Percentiles rank a stretch among this genome's conserved stretches.
Conservation (phyloP, 1,140 invertebrate genomes). For the Microplitis mediator region DNA sequence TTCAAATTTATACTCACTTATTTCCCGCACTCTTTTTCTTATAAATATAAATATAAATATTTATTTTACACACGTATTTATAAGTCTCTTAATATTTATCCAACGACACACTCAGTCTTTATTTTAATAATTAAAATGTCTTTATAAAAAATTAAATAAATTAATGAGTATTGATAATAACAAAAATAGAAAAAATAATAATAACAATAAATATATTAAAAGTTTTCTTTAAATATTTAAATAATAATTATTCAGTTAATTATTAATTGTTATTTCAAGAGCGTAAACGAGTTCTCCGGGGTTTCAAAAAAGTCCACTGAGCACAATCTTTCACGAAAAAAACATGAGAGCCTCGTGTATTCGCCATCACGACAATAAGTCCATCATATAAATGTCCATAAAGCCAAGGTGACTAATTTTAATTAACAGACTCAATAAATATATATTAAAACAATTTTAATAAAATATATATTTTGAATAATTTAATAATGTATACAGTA, state of each 20-base stretch:
- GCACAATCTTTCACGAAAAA: slow-evolving; percentile 1
- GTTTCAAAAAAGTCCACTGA: slow-evolving; percentile 17
- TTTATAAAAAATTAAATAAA: too few species aligned
- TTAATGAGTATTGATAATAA: too few species aligned
- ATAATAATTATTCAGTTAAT: background rate
- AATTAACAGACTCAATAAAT: too few species aligned
- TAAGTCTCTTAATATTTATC: too few species aligned
- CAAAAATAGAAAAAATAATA: too few species aligned
- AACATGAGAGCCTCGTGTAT: background rate
- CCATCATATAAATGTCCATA: slow-evolving; percentile 1
- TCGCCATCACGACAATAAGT: slow-evolving; percentile 20
- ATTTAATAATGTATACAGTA: too few species aligned
- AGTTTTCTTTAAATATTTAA: background rate
- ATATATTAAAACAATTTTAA: too few species aligned
- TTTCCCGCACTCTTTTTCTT: too few species aligned
- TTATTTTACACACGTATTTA: too few species aligned
- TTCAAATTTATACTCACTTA: slow-evolving; percentile 36
- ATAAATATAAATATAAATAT: background rate
- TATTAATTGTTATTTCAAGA: background rate
- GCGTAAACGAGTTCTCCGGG: slow-evolving; percentile 15
- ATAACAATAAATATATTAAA: background rate
- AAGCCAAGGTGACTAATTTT: background rate
- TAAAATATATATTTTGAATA: too few species aligned
- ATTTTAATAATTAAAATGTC: too few species aligned
- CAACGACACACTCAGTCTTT: too few species aligned